These are phyloP conservation scores for Sitobion miscanthi DNA, from an alignment of 1,140 invertebrate species.

Conservation along the genomic window DNA sequence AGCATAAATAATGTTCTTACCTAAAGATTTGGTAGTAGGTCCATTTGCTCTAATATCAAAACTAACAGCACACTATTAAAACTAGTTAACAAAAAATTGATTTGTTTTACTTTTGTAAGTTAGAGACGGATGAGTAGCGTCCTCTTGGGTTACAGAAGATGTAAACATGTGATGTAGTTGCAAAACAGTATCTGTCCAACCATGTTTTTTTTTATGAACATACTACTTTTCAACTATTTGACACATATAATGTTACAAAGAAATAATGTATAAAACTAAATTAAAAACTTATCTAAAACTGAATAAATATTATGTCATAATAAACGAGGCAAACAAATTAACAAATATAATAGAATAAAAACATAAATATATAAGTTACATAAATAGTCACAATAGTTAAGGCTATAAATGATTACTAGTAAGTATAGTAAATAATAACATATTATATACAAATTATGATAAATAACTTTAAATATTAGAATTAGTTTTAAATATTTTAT, in stretches of 20 bases:
- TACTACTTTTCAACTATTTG: not conserved
- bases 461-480: not conserved
- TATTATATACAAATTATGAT: not conserved
- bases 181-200: not conserved
- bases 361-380: not conserved
- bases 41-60: too few relatives aligned
- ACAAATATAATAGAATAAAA: constrained; percentile 11
- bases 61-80: too few relatives aligned
- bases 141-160: not conserved
- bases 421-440: not conserved
- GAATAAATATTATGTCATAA: not conserved
- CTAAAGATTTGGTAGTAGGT: too few relatives aligned
- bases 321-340: not conserved
- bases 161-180: not conserved
- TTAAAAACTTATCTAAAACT: not conserved
- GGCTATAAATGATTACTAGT: not conserved
- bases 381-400: not conserved
- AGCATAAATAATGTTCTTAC: too few relatives aligned
- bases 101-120: too few relatives aligned
- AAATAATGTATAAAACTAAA: not conserved
- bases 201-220: too few relatives aligned
- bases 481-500: not conserved
- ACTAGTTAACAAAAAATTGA: too few relatives aligned
- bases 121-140: too few relatives aligned
- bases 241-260: not conserved